Percentiles rank a stretch among this genome's conserved stretches.
Evolutionary conservation across 2,113 vertebrate genomes (phyloP).

Genomic region (Myanophis thanlyinensis): DNA sequence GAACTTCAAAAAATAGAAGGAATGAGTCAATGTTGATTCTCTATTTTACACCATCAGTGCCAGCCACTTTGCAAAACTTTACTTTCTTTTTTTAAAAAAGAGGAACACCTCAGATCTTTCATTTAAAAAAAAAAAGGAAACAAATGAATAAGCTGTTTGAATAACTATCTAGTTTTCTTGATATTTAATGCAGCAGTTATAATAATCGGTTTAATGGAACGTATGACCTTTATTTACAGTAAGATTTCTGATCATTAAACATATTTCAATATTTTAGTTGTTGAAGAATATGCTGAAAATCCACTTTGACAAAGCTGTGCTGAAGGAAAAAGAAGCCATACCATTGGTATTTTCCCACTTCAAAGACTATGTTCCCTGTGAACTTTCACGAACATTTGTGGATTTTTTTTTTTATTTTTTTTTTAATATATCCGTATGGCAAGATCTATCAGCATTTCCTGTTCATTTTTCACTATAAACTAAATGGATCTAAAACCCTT

Average conservation of each 20-base stretch:
- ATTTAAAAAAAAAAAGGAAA: neutral
- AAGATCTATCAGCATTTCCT: neutral
- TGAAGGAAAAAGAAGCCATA: neutral
- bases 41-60: neutral
- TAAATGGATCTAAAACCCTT: neutral
- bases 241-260: neutral
- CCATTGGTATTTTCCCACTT: neutral
- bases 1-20: neutral
- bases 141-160: neutral
- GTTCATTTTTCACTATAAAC: neutral
- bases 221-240: neutral
- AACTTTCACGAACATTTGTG: neutral
- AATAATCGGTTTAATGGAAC: neutral
- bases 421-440: neutral
- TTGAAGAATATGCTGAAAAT: neutral
- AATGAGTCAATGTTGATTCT: neutral
- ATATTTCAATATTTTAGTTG: neutral
- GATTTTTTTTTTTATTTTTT: neutral
- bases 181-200: neutral
- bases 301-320: neutral
- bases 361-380: neutral
- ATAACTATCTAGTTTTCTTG: neutral
- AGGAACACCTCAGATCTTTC: neutral
- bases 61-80: neutral
- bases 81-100: neutral